These are phyloP conservation scores for Meiosimyza decipiens DNA, from an alignment of 2,888 invertebrate species.

Conservation along the genomic window DNA sequence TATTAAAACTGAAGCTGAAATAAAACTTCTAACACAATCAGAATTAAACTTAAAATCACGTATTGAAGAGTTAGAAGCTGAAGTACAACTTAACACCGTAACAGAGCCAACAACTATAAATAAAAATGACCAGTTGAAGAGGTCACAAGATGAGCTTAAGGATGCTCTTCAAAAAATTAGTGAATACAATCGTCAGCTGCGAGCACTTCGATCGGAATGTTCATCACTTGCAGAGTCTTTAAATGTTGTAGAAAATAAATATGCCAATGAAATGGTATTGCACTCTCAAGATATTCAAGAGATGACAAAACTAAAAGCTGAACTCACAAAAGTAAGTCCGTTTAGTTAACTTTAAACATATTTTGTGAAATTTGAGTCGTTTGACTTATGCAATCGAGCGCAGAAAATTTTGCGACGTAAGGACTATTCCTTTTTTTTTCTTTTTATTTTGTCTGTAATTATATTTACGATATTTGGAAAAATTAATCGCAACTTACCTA, in stretches of 20 bases:
- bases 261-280: conserved; percentile 81
- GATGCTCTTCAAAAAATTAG: conserved; percentile 70
- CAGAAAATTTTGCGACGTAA: too few relatives aligned
- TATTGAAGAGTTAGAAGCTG: conserved; percentile 76
- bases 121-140: conserved; percentile 70
- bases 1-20: conserved; percentile 71
- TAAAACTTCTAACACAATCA: conserved; percentile 66
- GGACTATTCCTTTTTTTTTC: too few relatives aligned
- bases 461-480: background rate
- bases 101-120: conserved; percentile 69
- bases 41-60: conserved; percentile 71
- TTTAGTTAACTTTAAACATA: background rate
- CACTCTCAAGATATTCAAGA: conserved; percentile 81
- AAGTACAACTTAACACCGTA: conserved; percentile 73
- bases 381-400: background rate
- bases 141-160: conserved; percentile 74
- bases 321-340: conserved; percentile 67
- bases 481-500: background rate
- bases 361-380: background rate
- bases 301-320: conserved; percentile 76
- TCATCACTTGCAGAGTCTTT: conserved; percentile 73
- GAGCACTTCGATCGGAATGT: conserved; percentile 73
- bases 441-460: background rate
- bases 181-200: conserved; percentile 73
- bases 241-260: conserved; percentile 80